A percentile compares a stretch with the other conserved stretches of the same genome.
phyloP scores from a whole-genome alignment of 2,888 invertebrate species.

The Epirrhoe alternata region DNA sequence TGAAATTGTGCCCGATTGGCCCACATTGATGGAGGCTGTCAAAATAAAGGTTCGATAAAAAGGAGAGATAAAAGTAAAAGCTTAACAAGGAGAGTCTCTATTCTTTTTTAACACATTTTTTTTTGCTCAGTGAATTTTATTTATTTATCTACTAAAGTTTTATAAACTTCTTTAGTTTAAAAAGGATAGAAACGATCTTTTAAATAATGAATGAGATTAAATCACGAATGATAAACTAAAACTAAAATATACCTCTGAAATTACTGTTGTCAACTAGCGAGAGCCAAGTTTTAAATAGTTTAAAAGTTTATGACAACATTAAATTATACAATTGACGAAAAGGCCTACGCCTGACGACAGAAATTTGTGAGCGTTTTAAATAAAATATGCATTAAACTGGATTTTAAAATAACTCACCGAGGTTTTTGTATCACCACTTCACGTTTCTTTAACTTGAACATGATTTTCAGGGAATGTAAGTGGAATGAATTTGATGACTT shows the following conservation, averaged over 20 bases:
- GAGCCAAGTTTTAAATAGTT: slow-evolving; percentile 15
- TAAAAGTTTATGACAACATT: slow-evolving; percentile 5
- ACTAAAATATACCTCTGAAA: slow-evolving; percentile 61
- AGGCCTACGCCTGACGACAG: slow-evolving; percentile 45
- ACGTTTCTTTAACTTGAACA: slow-evolving; percentile 73
- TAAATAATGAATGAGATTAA: slow-evolving; percentile 74
- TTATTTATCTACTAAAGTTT: background rate
- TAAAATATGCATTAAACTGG: slow-evolving; percentile 72
- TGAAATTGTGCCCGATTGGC: slow-evolving; percentile 92
- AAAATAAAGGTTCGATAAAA: slow-evolving; percentile 88
- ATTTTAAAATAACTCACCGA: slow-evolving; percentile 75
- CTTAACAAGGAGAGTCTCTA: slow-evolving; percentile 56
- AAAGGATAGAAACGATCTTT: slow-evolving; percentile 63
- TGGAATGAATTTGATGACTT: slow-evolving; percentile 82
- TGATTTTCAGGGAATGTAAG: slow-evolving; percentile 80
- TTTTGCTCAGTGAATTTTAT: background rate
- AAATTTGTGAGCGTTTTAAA: slow-evolving; percentile 68
- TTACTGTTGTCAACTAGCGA: slow-evolving; percentile 53
- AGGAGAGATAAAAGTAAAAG: slow-evolving; percentile 65
- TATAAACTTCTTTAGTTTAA: slow-evolving; percentile 46
- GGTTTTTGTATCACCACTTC: slow-evolving; percentile 81
- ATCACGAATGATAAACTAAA: slow-evolving; percentile 69
- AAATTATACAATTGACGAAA: slow-evolving; percentile 7
- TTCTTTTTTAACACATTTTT: slow-evolving; percentile 54
- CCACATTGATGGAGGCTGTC: slow-evolving; percentile 87